Conservation (phyloP, 2,797 vertebrate genomes). For the Garrulus glandarius region DNA sequence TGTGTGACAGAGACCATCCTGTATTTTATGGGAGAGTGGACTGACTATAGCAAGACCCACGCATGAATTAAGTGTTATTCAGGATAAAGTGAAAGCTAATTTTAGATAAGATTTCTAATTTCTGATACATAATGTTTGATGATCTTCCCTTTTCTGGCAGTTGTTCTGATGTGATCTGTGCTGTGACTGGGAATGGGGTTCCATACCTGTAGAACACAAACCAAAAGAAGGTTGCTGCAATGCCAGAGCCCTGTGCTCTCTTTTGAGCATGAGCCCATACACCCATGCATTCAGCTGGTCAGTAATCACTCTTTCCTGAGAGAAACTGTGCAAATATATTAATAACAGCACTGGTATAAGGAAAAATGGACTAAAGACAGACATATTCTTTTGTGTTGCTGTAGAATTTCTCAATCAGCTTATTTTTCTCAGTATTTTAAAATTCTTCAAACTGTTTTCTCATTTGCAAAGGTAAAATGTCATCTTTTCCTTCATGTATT, state of each 20-base stretch:
- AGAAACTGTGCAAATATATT: neutral
- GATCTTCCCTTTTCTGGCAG: neutral
- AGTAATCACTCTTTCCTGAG: neutral
- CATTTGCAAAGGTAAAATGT: neutral
- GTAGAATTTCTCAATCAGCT: neutral
- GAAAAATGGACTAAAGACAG: neutral
- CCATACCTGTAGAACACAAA: neutral
- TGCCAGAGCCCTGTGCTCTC: too few relatives aligned
- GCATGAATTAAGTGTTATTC: neutral
- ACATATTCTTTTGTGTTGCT: neutral
- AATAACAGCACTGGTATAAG: neutral
- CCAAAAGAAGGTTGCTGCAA: neutral
- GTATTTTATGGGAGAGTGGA: neutral
- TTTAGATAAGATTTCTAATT: neutral
- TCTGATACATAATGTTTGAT: neutral
- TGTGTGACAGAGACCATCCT: neutral
- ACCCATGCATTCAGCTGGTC: neutral
- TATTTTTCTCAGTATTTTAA: neutral
- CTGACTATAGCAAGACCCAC: neutral
- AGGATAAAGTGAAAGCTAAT: neutral
- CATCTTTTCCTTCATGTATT: neutral
- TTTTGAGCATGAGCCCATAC: neutral
- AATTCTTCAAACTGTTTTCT: neutral
- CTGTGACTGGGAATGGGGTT: neutral
- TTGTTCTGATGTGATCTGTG: neutral